phyloP scores from a whole-genome alignment of 35 echinoderm and acorn worm species.

The Strongylocentrotus purpuratus region DNA sequence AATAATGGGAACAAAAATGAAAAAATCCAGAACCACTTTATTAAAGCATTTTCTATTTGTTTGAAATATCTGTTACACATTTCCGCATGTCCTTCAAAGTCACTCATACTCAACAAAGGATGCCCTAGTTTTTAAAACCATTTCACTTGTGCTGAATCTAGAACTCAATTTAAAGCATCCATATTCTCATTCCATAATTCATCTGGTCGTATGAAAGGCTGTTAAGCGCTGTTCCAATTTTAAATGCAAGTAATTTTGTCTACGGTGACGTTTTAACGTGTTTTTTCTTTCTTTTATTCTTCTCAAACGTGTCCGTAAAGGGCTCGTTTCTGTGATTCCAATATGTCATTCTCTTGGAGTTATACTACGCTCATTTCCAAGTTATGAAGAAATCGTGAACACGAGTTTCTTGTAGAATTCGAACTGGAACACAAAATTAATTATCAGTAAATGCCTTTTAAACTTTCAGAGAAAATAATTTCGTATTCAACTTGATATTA shows the following conservation, averaged over 20 bases:
- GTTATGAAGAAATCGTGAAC: neutral
- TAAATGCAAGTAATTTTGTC: neutral
- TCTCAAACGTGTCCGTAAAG: neutral
- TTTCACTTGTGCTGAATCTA: neutral
- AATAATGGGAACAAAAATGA: neutral
- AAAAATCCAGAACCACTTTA: neutral
- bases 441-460: neutral
- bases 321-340: neutral
- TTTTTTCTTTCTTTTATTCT: neutral
- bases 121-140: neutral
- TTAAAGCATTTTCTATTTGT: neutral
- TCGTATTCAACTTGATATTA: neutral
- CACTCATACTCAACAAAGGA: neutral
- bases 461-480: neutral
- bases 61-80: neutral
- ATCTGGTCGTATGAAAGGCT: neutral
- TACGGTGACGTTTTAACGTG: neutral
- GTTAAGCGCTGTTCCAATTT: constrained; percentile 1
- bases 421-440: neutral
- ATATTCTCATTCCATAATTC: constrained; percentile 13
- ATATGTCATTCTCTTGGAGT: neutral
- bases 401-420: neutral
- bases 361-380: neutral
- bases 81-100: neutral
- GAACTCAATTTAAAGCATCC: neutral